phyloP scores from a whole-genome alignment of 1,140 invertebrate genomes.

The Camponotus floridanus region DNA sequence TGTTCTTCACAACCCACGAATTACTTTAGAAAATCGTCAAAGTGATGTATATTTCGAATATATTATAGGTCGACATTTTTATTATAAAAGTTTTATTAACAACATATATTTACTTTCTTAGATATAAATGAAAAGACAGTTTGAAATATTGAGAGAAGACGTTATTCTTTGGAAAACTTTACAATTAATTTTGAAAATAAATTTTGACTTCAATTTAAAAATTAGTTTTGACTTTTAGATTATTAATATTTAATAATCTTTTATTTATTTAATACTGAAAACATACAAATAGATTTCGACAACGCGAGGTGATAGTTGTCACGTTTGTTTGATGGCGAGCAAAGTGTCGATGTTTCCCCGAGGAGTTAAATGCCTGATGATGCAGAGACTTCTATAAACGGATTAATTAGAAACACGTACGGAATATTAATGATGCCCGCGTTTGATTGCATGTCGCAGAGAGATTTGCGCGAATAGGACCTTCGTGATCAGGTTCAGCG shows the following conservation, averaged over 20 bases:
- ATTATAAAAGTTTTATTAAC: slow-evolving; percentile 1
- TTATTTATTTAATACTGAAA: not conserved
- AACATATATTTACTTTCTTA: not conserved
- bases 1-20: not conserved
- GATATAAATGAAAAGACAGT: not conserved
- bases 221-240: not conserved
- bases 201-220: not conserved
- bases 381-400: slow-evolving; percentile 57
- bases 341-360: slow-evolving; percentile 8
- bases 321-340: not conserved
- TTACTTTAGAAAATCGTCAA: not conserved
- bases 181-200: not conserved
- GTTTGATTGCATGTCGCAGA: slow-evolving; percentile 56
- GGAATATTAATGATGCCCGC: slow-evolving; percentile 55
- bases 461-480: slow-evolving; percentile 49
- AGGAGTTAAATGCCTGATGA: slow-evolving; percentile 9
- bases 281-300: not conserved
- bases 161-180: not conserved
- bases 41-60: not conserved
- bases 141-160: not conserved
- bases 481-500: slow-evolving; percentile 23
- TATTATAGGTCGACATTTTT: not conserved
- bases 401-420: slow-evolving; percentile 57
- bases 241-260: not conserved
- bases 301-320: not conserved